These are phyloP conservation scores for Acronicta aceris DNA, from an alignment of 2,888 invertebrate genomes.

Conservation along the genomic window DNA sequence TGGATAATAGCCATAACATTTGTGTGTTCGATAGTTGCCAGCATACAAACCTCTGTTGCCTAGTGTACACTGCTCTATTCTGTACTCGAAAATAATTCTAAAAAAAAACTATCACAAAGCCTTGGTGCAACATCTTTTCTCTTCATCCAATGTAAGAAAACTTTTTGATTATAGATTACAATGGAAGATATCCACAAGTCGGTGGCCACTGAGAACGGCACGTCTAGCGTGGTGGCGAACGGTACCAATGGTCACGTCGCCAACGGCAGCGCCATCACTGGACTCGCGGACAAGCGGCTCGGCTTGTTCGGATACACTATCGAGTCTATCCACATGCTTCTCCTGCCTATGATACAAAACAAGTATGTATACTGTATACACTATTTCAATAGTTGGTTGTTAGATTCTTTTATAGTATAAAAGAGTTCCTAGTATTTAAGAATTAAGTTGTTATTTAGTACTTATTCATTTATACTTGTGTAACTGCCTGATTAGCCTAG, in stretches of 20 bases:
- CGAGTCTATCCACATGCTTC: constrained; percentile 97
- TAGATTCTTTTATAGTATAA: too few relatives aligned
- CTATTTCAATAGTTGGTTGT: too few relatives aligned
- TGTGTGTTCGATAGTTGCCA: too few relatives aligned
- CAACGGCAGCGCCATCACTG: constrained; percentile 81
- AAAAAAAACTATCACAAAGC: too few relatives aligned
- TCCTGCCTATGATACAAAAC: constrained; percentile 98
- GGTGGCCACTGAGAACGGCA: constrained; percentile 69
- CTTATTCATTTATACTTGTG: too few relatives aligned
- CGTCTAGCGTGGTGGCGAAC: constrained; percentile 58
- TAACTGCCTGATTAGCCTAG: too few relatives aligned
- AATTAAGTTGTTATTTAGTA: too few relatives aligned
- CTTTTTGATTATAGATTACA: constrained; percentile 90
- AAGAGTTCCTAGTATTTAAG: too few relatives aligned
- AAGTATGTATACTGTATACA: constrained; percentile 93
- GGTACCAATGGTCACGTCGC: constrained; percentile 57
- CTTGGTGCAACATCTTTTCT: not conserved
- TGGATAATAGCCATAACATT: too few relatives aligned
- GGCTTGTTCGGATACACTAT: constrained; percentile 98
- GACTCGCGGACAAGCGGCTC: constrained; percentile 94
- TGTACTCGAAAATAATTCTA: too few relatives aligned
- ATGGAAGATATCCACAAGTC: constrained; percentile 93
- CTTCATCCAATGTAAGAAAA: not conserved
- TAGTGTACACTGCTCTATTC: too few relatives aligned
- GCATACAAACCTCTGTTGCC: too few relatives aligned